These are phyloP conservation scores for Ladona fulva DNA, from an alignment of 1,140 invertebrate genomes.

Conservation along the genomic window DNA sequence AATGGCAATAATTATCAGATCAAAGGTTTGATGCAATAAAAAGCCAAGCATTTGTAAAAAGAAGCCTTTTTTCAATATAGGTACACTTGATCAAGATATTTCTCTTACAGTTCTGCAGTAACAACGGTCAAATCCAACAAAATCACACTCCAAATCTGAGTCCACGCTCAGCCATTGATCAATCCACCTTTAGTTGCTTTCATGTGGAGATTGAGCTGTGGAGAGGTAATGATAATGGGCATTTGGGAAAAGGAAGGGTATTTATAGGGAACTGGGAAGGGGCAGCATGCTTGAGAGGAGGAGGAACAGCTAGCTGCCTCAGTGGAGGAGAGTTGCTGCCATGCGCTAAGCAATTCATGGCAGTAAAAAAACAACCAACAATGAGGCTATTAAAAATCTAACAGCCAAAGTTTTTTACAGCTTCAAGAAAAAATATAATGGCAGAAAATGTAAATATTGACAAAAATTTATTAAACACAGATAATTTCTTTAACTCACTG, in stretches of 20 bases:
- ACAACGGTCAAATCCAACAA: slow-evolving; percentile 5
- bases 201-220: too few relatives aligned
- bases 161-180: not conserved
- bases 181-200: not conserved
- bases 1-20: too few relatives aligned
- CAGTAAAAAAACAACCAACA: not conserved
- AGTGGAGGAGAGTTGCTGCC: not conserved
- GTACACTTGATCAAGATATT: not conserved
- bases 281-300: not conserved
- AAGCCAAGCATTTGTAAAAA: not conserved
- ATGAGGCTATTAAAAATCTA: not conserved
- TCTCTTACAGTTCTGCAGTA: not conserved
- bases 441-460: not conserved
- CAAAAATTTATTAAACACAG: slow-evolving; percentile 2
- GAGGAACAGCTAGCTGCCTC: not conserved
- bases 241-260: too few relatives aligned
- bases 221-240: too few relatives aligned
- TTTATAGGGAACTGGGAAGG: too few relatives aligned
- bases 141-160: not conserved
- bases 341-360: not conserved
- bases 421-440: not conserved
- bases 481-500: not conserved
- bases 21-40: too few relatives aligned
- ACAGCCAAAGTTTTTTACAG: not conserved
- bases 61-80: slow-evolving; percentile 10